Evolutionary conservation across 2,113 vertebrate species (phyloP).

Genomic region (Channa maculata): DNA sequence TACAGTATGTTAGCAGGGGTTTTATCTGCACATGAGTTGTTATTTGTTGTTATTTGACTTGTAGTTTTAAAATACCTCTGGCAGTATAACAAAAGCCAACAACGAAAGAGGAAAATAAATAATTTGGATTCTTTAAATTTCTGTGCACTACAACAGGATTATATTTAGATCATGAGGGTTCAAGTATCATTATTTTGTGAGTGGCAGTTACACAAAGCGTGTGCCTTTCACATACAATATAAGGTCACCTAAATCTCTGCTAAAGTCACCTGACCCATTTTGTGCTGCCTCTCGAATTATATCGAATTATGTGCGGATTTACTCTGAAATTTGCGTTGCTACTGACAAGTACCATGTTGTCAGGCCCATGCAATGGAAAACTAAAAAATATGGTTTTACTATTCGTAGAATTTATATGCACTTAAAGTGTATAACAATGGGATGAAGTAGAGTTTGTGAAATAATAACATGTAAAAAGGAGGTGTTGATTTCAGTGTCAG

Average conservation of each 20-base stretch:
- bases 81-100: no score
- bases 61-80: no score
- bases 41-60: no score
- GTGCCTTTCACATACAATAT: slow-evolving; percentile 31
- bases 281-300: slow-evolving; percentile 22
- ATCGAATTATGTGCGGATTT: slow-evolving; percentile 49
- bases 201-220: slow-evolving; percentile 24
- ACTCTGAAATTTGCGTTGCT: slow-evolving; percentile 13
- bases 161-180: neutral
- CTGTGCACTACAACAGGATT: neutral
- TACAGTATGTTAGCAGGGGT: no score
- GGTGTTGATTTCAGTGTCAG: slow-evolving; percentile 33
- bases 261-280: slow-evolving; percentile 57
- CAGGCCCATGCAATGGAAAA: neutral
- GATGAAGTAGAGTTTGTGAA: neutral
- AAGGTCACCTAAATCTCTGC: slow-evolving; percentile 50
- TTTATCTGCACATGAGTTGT: no score
- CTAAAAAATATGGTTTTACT: neutral
- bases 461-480: neutral
- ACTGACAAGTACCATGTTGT: neutral
- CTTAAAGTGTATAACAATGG: neutral
- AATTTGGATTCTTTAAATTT: neutral
- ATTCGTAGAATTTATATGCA: accelerated
- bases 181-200: neutral
- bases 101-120: no score